Percentiles rank a stretch among this genome's conserved stretches.
phyloP scores from a whole-genome alignment of 2,113 vertebrate species.

The Odocoileus hemionus region DNA sequence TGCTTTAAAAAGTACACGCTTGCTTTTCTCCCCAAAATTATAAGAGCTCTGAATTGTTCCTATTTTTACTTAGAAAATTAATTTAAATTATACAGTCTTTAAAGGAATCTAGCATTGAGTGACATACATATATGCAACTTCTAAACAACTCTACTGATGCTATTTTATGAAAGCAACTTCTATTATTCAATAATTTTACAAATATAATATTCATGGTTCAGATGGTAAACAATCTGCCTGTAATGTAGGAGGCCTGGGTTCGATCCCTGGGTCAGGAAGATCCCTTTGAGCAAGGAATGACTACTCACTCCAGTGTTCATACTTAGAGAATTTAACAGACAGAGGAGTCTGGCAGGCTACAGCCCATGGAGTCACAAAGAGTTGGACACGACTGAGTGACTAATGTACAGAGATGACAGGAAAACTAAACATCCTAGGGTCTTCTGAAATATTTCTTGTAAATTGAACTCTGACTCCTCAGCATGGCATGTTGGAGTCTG shows the following conservation, averaged over 20 bases:
- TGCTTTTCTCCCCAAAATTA: not conserved
- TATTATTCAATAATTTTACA: not conserved
- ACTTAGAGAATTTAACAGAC: not conserved
- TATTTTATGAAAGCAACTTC: not conserved
- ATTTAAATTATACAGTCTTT: not conserved
- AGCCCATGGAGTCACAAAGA: not conserved
- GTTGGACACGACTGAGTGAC: rapidly evolving
- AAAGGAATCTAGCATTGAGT: not conserved
- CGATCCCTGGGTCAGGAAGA: not conserved
- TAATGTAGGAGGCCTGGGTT: not conserved
- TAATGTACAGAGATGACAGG: not conserved
- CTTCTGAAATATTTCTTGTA: not conserved
- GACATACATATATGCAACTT: not conserved
- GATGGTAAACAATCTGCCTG: not conserved
- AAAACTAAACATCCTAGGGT: not conserved
- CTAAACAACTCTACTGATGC: not conserved
- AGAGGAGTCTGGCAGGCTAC: not conserved
- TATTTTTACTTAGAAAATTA: not conserved
- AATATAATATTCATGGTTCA: not conserved
- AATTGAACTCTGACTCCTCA: not conserved
- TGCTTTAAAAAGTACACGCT: not conserved
- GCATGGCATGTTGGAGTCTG: not conserved
- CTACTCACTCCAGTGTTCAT: not conserved
- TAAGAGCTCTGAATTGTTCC: not conserved
- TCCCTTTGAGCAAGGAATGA: not conserved